Percentiles rank a stretch among this genome's conserved stretches.
These are phyloP conservation scores for Chaetogeoica ovagalla DNA, from an alignment of 2,888 invertebrate genomes.

Conservation along the genomic window DNA sequence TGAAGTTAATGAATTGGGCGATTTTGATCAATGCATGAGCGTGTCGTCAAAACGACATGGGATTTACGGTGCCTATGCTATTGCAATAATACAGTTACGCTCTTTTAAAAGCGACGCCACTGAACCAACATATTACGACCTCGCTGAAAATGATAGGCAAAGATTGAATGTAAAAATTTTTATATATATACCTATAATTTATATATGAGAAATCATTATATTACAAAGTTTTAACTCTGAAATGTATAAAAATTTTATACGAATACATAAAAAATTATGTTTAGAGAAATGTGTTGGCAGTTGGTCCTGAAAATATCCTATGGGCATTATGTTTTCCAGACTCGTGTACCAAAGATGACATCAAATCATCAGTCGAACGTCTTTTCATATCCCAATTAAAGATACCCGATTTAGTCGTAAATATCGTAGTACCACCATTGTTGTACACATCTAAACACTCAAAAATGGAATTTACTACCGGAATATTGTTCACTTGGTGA, in stretches of 20 bases:
- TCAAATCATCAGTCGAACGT: background rate
- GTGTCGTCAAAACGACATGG: background rate
- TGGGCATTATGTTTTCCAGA: slow-evolving; percentile 50
- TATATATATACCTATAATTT: background rate
- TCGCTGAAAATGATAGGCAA: background rate
- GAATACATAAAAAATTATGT: background rate
- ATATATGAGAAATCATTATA: background rate
- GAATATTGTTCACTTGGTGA: background rate
- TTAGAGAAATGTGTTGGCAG: background rate
- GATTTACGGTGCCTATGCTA: slow-evolving; percentile 10
- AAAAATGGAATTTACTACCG: background rate
- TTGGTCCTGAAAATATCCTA: background rate
- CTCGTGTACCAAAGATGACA: slow-evolving; percentile 37
- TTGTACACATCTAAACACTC: slow-evolving; percentile 27
- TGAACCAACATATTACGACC: background rate
- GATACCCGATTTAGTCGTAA: background rate
- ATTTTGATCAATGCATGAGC: slow-evolving; percentile 33
- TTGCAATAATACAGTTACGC: background rate
- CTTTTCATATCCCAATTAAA: background rate
- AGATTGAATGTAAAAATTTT: background rate
- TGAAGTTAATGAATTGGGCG: background rate
- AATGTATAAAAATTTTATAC: background rate
- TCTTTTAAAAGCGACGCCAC: background rate
- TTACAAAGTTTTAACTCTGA: background rate
- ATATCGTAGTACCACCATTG: background rate